Percentiles rank a stretch among this genome's conserved stretches.
These are phyloP conservation scores for Anolis sagrei DNA, from an alignment of 2,113 vertebrate genomes.

Conservation along the genomic window DNA sequence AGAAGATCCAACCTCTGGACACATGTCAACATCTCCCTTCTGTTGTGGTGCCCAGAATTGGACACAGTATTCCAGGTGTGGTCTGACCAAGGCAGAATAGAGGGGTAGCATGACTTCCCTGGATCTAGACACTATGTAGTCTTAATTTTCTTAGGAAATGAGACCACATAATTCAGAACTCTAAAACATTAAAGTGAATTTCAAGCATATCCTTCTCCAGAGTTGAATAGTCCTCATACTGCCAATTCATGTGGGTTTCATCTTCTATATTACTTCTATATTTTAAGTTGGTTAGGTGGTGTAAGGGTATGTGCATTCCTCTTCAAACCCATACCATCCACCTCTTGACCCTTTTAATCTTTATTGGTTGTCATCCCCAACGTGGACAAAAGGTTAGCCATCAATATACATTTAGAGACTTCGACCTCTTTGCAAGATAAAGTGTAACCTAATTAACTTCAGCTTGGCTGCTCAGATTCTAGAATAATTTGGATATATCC, in stretches of 20 bases:
- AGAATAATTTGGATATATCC: not conserved
- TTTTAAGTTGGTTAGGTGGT: not conserved
- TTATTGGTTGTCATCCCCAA: not conserved
- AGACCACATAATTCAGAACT: not conserved
- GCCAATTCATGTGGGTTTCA: not conserved
- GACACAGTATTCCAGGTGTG: too few relatives aligned
- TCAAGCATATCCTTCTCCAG: not conserved
- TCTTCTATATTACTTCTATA: not conserved
- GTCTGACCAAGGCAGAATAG: too few relatives aligned
- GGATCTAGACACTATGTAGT: too few relatives aligned
- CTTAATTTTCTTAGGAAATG: too few relatives aligned
- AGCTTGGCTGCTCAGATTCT: not conserved
- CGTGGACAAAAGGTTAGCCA: not conserved
- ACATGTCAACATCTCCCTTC: too few relatives aligned
- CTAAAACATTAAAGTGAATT: not conserved
- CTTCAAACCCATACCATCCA: not conserved
- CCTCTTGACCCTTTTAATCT: fast-evolving
- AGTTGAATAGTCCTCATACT: not conserved
- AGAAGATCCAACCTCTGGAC: too few relatives aligned
- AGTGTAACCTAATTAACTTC: conserved; percentile 59
- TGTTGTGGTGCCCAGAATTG: too few relatives aligned
- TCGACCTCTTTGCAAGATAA: conserved; percentile 35
- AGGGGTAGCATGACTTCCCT: too few relatives aligned
- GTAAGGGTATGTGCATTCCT: too few relatives aligned
- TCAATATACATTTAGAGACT: fast-evolving